A percentile compares a stretch with the other conserved stretches of the same genome.
Evolutionary conservation across 2,113 vertebrate species (phyloP).

Genomic region (Chloroceryle aenea): DNA sequence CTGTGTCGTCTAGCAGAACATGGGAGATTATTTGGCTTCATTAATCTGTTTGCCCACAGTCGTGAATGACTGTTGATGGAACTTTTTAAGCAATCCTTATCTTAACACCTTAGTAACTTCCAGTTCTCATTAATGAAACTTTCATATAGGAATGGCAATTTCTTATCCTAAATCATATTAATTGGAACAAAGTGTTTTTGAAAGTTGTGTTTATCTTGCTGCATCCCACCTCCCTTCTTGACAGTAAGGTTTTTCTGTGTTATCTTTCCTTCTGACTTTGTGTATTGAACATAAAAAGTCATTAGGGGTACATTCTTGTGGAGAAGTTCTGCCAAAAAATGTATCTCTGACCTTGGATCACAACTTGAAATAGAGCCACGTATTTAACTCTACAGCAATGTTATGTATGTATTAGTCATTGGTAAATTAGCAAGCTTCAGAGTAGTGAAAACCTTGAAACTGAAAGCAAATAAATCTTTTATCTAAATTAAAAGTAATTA

Average conservation of each 20-base stretch:
- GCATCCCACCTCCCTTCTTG: constrained; percentile 66
- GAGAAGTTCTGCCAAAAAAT: constrained; percentile 82
- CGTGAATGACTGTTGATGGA: constrained; percentile 40
- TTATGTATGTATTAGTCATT: constrained; percentile 74
- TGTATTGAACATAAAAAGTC: constrained; percentile 72
- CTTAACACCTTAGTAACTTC: constrained; percentile 67
- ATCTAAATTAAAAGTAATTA: constrained; percentile 91
- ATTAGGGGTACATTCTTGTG: constrained; percentile 66
- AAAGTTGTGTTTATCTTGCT: constrained; percentile 70
- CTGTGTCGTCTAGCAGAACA: constrained; percentile 4
- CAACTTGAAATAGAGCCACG: constrained; percentile 74
- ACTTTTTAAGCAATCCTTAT: constrained; percentile 69
- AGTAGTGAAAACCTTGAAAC: constrained; percentile 81
- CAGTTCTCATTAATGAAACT: constrained; percentile 63
- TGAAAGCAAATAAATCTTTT: constrained; percentile 79
- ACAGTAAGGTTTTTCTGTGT: constrained; percentile 58
- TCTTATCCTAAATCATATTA: constrained; percentile 75
- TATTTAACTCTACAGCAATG: constrained; percentile 71
- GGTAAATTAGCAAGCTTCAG: constrained; percentile 73
- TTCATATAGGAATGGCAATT: constrained; percentile 6
- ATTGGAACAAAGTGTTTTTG: constrained; percentile 67
- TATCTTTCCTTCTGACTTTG: constrained; percentile 76
- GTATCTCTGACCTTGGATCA: constrained; percentile 82
- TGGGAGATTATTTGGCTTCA: constrained; percentile 54
- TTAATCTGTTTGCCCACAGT: constrained; percentile 65